Evolutionary conservation across 1,140 invertebrate species (phyloP).

Genomic region (Nixonia krombeini): DNA sequence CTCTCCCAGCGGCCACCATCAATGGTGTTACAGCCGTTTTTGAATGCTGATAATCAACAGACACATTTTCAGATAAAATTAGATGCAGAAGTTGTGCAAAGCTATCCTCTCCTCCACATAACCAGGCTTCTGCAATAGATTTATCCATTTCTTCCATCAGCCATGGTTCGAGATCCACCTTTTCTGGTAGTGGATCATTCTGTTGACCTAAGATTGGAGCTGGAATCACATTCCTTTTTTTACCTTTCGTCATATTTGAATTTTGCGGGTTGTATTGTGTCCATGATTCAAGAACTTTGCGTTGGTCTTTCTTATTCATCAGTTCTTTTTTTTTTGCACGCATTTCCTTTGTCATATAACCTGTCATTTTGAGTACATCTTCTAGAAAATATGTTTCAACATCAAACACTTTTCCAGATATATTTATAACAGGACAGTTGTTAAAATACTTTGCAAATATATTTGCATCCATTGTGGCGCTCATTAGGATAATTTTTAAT

Average conservation of each 20-base stretch:
- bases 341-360: slow-evolving; percentile 81
- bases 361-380: slow-evolving; percentile 82
- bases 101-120: slow-evolving; percentile 73
- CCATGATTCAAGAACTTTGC: slow-evolving; percentile 71
- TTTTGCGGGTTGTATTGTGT: slow-evolving; percentile 56
- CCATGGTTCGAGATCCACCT: slow-evolving; percentile 73
- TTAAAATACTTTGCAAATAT: slow-evolving; percentile 89
- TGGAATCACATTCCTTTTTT: slow-evolving; percentile 46
- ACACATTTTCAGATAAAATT: slow-evolving; percentile 81
- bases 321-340: slow-evolving; percentile 63
- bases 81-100: slow-evolving; percentile 83
- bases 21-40: slow-evolving; percentile 80
- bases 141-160: slow-evolving; percentile 76
- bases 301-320: slow-evolving; percentile 69
- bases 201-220: slow-evolving; percentile 64
- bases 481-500: slow-evolving; percentile 92
- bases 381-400: slow-evolving; percentile 88
- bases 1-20: slow-evolving; percentile 83
- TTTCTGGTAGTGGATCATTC: slow-evolving; percentile 62
- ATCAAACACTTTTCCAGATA: slow-evolving; percentile 84
- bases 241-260: slow-evolving; percentile 17
- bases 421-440: slow-evolving; percentile 81
- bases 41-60: slow-evolving; percentile 78
- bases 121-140: slow-evolving; percentile 75
- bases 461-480: slow-evolving; percentile 89